Percentiles rank a stretch among this genome's conserved stretches.
Evolutionary conservation across 2,797 vertebrate genomes (phyloP).

Genomic region (Sebastes iracundus): DNA sequence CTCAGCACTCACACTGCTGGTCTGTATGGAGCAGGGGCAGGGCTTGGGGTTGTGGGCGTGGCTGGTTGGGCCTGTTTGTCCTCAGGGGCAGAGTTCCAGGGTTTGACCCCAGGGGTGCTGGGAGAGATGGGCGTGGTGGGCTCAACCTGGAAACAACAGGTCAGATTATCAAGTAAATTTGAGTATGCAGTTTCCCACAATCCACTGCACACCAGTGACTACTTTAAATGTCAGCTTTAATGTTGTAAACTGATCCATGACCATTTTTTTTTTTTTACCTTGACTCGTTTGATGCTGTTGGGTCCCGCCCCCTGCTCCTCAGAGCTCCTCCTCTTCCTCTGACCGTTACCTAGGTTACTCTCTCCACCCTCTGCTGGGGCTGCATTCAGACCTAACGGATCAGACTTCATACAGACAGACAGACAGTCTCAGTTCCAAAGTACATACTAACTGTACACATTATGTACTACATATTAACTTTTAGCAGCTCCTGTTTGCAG

Average conservation of each 20-base stretch:
- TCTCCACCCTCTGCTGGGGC: slow-evolving; percentile 88
- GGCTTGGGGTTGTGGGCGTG: slow-evolving; percentile 66
- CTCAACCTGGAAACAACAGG: slow-evolving; percentile 65
- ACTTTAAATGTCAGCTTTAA: background rate
- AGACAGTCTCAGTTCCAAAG: background rate
- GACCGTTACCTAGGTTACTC: slow-evolving; percentile 84
- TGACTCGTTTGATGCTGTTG: slow-evolving; percentile 90
- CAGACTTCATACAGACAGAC: slow-evolving; percentile 84
- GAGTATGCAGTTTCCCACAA: background rate
- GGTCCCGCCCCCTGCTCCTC: slow-evolving; percentile 85
- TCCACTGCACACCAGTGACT: background rate
- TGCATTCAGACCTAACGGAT: slow-evolving; percentile 95
- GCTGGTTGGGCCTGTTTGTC: slow-evolving; percentile 87
- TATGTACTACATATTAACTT: background rate
- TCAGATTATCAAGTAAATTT: background rate
- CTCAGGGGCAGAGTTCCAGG: slow-evolving; percentile 88
- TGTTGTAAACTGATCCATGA: background rate
- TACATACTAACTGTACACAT: background rate
- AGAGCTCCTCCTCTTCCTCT: slow-evolving; percentile 90
- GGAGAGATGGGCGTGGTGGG: slow-evolving; percentile 90
- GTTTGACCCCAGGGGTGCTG: slow-evolving; percentile 88
- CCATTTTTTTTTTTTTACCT: slow-evolving; percentile 75
- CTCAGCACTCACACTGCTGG: slow-evolving; percentile 89
- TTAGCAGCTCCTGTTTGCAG: too few relatives aligned
- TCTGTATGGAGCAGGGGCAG: slow-evolving; percentile 85